These are phyloP conservation scores for Rhineura floridana DNA, from an alignment of 2,113 vertebrate genomes.

Conservation along the genomic window DNA sequence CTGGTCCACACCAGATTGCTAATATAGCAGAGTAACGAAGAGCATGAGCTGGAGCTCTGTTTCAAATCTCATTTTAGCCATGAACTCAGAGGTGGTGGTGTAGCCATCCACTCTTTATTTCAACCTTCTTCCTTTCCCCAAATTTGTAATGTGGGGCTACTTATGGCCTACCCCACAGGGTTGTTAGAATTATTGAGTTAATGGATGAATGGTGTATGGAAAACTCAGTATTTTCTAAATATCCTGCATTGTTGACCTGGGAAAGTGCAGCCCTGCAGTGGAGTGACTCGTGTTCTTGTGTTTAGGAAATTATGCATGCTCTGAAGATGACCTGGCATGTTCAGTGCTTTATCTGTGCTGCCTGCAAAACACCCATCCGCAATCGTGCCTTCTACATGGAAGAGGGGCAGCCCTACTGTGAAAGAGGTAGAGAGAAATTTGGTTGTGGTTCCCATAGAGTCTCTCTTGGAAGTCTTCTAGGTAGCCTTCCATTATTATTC, in stretches of 20 bases:
- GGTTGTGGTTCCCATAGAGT: fast-evolving
- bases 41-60: neutral
- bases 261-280: neutral
- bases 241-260: neutral
- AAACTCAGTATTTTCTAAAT: neutral
- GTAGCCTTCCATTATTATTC: neutral
- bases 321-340: slow-evolving; percentile 99
- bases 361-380: slow-evolving; percentile 93
- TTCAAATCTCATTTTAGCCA: neutral
- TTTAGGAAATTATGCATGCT: slow-evolving; percentile 97
- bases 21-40: neutral
- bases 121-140: neutral
- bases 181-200: neutral
- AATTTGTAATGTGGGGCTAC: neutral
- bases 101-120: fast-evolving
- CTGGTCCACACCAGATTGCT: neutral
- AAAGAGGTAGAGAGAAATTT: slow-evolving; percentile 81
- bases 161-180: neutral
- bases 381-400: slow-evolving; percentile 99
- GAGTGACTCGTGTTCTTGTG: slow-evolving; percentile 9
- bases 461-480: fast-evolving
- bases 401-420: slow-evolving; percentile 95
- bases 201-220: no score
- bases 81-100: neutral
- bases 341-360: slow-evolving; percentile 92